Percentiles rank a stretch among this genome's conserved stretches.
These are phyloP conservation scores for Dasyornis broadbenti DNA, from an alignment of 2,113 vertebrate species.

Conservation along the genomic window DNA sequence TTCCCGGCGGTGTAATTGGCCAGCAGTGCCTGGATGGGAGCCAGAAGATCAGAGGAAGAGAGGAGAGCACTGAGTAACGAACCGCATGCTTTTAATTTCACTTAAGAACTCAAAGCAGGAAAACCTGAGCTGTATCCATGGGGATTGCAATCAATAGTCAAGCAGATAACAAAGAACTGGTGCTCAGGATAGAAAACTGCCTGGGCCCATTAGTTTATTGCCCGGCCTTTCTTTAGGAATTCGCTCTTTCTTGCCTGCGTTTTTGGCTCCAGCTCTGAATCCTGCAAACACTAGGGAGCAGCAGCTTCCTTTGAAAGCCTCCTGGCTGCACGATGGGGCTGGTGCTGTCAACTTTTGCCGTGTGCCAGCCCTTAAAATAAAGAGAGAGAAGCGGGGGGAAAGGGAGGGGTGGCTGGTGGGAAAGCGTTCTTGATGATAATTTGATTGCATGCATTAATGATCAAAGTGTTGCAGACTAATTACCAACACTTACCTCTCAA, in stretches of 20 bases:
- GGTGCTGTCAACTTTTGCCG: constrained; percentile 17
- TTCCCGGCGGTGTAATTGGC: constrained; percentile 50
- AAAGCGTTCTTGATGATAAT: constrained; percentile 73
- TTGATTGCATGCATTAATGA: constrained; percentile 77
- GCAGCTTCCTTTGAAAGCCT: constrained; percentile 66
- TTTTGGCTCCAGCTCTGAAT: constrained; percentile 29
- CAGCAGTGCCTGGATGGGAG: constrained; percentile 6
- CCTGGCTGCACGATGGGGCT: neutral
- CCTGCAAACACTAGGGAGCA: constrained; percentile 69
- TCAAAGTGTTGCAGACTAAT: constrained; percentile 77
- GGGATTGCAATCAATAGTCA: constrained; percentile 62
- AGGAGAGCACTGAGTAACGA: constrained; percentile 50
- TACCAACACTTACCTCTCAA: constrained; percentile 71
- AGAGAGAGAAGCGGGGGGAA: neutral
- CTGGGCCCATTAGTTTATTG: constrained; percentile 57
- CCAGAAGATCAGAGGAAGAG: constrained; percentile 39
- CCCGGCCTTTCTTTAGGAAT: constrained; percentile 12
- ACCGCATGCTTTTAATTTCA: constrained; percentile 67
- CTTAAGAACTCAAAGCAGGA: constrained; percentile 63
- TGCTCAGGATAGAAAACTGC: constrained; percentile 33
- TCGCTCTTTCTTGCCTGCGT: neutral
- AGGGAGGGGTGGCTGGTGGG: constrained; percentile 11
- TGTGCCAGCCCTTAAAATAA: constrained; percentile 62
- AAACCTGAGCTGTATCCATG: constrained; percentile 62
- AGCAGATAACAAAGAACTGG: constrained; percentile 61